Base-by-base conservation (phyloP, 1,140 invertebrate genomes). In the Gryllus bimaculatus region DNA sequence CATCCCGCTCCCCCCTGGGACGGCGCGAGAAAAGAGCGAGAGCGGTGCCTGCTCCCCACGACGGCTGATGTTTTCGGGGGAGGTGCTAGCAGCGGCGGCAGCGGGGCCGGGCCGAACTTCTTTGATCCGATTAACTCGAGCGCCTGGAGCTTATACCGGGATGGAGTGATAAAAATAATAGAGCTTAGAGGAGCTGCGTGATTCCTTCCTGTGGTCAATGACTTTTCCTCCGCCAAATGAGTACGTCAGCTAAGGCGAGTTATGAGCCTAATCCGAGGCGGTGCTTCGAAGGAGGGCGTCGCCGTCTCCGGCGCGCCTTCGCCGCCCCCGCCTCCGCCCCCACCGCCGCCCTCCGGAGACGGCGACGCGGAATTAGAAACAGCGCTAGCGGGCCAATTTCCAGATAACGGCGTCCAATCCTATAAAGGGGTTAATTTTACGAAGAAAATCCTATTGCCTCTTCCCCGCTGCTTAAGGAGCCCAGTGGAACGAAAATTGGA, bases 361-460 rank as follows among this genome's bases (percentile, higher is more conserved):
- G 54, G 54, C 54, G 54, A 13, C 54, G 10, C 54, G 18, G 54
- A 66, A 66, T 66, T 66, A 66, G 54, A 66, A 66, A 66, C 54
- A 66, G 54, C 54, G 54, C 54, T 66, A 66, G 54, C 54, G 54
- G 18, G 54, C 54, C 54, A 66, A 66, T 66, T 66, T 66, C 54
- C 54, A 66, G 54, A 66, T 66, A 66, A 66, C 54, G 18, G 54
- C 10, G 54, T 18, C 54, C 54, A 66, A 66, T 66, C 54, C 54
- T 66, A 66, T 66, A 66, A 66, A 66, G 54, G 54, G 54, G 54
- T 66, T 66, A 66, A 66, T 66, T 66, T 66, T 66, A 66, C 54
- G 54, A 66, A 66, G 54, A 66, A 66, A 66, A 66, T 66, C 54
- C 54, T 66, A 66, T 66, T 66, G 54, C 54, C 54, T 18, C 54